These are phyloP conservation scores for Drosophila nr. fundita DNA, from an alignment of 2,888 invertebrate species.

Conservation along the genomic window DNA sequence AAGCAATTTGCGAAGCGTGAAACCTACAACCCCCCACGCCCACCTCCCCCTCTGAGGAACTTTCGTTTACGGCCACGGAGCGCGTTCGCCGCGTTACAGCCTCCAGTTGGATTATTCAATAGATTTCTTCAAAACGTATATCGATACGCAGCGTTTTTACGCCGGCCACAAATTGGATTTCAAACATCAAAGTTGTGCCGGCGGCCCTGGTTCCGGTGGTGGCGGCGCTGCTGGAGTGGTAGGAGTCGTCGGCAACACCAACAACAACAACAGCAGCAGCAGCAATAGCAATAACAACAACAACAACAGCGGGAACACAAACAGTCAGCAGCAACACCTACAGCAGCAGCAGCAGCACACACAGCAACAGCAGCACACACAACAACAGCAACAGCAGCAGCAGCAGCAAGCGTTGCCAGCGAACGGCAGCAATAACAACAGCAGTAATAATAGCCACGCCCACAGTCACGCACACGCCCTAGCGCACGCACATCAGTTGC, in stretches of 20 bases:
- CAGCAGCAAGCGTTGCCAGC: constrained; percentile 21
- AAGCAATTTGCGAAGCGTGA: neutral
- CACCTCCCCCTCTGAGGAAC: neutral
- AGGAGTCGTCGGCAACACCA: constrained; percentile 75
- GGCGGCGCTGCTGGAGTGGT: constrained; percentile 80
- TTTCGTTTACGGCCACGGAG: constrained; percentile 26
- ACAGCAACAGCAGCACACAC: constrained; percentile 45
- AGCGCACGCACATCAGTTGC: constrained; percentile 66
- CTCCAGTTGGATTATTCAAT: constrained; percentile 83
- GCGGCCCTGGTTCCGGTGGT: constrained; percentile 87
- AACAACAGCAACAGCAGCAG: constrained; percentile 45
- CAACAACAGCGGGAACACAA: constrained; percentile 75
- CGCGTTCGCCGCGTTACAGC: constrained; percentile 69
- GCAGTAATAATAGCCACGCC: constrained; percentile 50
- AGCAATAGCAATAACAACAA: constrained; percentile 86
- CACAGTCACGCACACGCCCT: constrained; percentile 61
- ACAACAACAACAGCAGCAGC: constrained; percentile 84
- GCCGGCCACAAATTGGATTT: constrained; percentile 93
- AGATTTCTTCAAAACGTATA: constrained; percentile 85
- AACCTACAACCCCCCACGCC: neutral
- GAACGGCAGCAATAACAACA: constrained; percentile 24
- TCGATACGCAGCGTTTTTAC: constrained; percentile 85
- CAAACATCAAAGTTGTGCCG: constrained; percentile 92
- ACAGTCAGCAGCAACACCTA: constrained; percentile 41
- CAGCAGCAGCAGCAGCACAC: constrained; percentile 34